These are phyloP conservation scores for Hypanus sabinus DNA, from an alignment of 2,113 vertebrate species.

Conservation along the genomic window DNA sequence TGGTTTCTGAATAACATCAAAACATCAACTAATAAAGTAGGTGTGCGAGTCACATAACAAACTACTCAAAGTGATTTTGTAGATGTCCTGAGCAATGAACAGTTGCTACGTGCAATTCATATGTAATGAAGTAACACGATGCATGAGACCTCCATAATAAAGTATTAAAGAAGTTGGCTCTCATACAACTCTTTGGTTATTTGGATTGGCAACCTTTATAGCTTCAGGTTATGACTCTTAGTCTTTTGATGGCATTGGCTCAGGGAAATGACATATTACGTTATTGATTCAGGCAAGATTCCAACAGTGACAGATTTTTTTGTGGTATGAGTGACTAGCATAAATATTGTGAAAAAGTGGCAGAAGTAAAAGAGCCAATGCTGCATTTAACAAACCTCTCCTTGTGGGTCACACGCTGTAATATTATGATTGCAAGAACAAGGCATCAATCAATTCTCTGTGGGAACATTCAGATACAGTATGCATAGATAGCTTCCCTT, in stretches of 20 bases:
- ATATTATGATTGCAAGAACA: background rate
- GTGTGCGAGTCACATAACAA: background rate
- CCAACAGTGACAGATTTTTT: constrained; percentile 13
- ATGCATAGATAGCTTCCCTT: background rate
- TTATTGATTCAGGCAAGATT: background rate
- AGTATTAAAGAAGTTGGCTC: constrained; percentile 20
- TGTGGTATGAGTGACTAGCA: background rate
- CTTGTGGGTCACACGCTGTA: background rate
- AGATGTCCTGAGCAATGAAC: background rate
- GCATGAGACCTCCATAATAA: background rate
- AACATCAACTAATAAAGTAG: background rate
- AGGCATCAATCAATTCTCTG: background rate
- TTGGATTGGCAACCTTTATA: constrained; percentile 19
- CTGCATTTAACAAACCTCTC: background rate
- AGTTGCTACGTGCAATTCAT: background rate
- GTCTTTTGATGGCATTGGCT: constrained; percentile 15
- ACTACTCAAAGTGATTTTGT: background rate
- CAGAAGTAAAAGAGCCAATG: background rate
- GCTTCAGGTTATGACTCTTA: background rate
- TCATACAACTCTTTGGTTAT: background rate
- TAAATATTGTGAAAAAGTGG: background rate
- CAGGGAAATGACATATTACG: background rate
- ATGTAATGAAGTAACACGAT: background rate
- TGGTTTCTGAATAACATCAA: background rate
- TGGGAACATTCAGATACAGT: background rate